Percentiles rank a stretch among this genome's conserved stretches.
Conservation (phyloP, 2,113 vertebrate species). For the Laterallus jamaicensis region DNA sequence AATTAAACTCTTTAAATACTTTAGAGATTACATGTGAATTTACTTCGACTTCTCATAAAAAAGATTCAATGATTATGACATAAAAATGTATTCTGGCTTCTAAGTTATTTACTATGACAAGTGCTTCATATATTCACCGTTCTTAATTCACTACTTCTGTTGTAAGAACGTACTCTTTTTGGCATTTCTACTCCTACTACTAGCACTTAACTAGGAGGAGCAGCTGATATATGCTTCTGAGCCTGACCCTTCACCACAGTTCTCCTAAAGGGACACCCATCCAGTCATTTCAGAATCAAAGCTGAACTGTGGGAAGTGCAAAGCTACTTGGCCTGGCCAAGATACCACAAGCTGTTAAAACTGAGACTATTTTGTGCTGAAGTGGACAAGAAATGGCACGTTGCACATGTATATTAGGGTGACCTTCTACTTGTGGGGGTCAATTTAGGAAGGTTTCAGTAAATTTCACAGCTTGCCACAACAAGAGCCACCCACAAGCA, state of each 20-base stretch:
- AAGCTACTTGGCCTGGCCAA: background rate
- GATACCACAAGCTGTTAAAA: background rate
- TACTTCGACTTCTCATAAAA: conserved; percentile 49
- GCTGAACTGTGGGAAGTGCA: background rate
- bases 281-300: background rate
- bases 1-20: conserved; percentile 24
- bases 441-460: background rate
- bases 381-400: background rate
- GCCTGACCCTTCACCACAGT: background rate
- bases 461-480: background rate
- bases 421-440: background rate
- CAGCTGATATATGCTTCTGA: background rate
- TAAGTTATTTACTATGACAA: conserved; percentile 28
- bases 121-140: background rate
- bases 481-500: background rate
- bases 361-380: background rate
- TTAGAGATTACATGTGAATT: conserved; percentile 4
- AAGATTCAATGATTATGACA: conserved; percentile 47
- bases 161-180: background rate
- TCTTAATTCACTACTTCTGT: background rate
- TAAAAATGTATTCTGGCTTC: background rate
- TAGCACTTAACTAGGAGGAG: background rate
- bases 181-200: background rate
- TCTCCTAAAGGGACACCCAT: background rate
- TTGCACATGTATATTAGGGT: rapidly evolving